phyloP scores from a whole-genome alignment of 2,888 invertebrate species.

The Hypomecis punctinalis region DNA sequence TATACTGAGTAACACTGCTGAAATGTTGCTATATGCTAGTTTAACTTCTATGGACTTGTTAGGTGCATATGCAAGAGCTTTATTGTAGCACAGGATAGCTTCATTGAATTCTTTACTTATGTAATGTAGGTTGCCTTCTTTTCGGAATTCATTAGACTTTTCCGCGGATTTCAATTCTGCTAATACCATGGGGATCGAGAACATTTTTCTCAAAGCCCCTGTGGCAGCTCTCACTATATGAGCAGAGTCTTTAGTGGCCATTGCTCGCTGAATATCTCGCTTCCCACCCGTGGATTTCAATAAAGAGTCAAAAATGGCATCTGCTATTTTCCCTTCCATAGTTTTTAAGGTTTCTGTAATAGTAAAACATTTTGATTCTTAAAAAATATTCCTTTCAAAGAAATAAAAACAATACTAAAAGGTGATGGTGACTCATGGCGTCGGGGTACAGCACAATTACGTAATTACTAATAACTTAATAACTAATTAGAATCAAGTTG shows the following conservation, averaged over 20 bases:
- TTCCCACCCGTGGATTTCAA: background rate
- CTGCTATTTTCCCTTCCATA: too few species aligned
- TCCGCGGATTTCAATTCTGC: slow-evolving; percentile 7
- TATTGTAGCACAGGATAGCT: slow-evolving; percentile 25
- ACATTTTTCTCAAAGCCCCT: background rate
- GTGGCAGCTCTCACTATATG: slow-evolving; percentile 13
- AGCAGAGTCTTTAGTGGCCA: slow-evolving; percentile 27
- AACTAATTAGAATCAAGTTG: too few species aligned
- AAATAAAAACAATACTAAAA: too few species aligned
- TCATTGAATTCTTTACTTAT: background rate
- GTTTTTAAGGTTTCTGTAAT: too few species aligned
- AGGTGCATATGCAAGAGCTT: slow-evolving; percentile 28
- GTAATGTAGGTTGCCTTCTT: slow-evolving; percentile 24
- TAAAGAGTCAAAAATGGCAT: background rate
- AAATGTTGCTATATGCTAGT: slow-evolving; percentile 28
- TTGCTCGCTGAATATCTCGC: slow-evolving; percentile 18
- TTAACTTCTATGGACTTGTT: slow-evolving; percentile 19
- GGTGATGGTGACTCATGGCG: too few species aligned
- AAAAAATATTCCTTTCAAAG: too few species aligned
- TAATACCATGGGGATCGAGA: background rate
- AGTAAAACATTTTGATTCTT: too few species aligned
- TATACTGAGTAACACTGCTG: slow-evolving; percentile 29
- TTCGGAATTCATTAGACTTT: slow-evolving; percentile 4
- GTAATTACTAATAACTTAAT: too few species aligned
- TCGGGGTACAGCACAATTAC: too few species aligned